phyloP scores from a whole-genome alignment of 2,797 vertebrate species.

The Acanthurus tractus region DNA sequence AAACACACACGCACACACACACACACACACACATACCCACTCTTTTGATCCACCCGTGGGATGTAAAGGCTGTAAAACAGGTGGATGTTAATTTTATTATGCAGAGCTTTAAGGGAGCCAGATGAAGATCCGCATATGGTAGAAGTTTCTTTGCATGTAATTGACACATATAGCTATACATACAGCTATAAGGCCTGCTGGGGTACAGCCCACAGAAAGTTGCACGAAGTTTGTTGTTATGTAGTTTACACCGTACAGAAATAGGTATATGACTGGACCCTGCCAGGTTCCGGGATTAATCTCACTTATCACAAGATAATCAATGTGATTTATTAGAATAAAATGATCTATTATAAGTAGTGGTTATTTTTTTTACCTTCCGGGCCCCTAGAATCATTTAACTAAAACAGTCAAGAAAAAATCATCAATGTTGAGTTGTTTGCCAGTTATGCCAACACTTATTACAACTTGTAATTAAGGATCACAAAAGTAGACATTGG shows the following conservation, averaged over 20 bases:
- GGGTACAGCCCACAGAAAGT: neutral
- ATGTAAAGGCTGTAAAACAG: conserved; percentile 45
- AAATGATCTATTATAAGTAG: neutral
- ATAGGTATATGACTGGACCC: neutral
- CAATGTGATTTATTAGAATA: neutral
- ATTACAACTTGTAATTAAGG: neutral
- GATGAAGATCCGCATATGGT: conserved; percentile 16
- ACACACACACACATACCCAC: conserved; percentile 20
- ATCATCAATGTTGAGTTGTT: neutral
- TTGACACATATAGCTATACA: conserved; percentile 20
- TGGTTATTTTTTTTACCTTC: too few species aligned
- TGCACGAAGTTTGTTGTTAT: neutral
- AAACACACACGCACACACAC: conserved; percentile 17
- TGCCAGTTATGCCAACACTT: neutral
- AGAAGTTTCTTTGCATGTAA: conserved; percentile 20
- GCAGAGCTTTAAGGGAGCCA: conserved; percentile 30
- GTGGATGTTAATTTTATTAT: conserved; percentile 59
- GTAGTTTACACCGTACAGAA: neutral
- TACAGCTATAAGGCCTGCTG: conserved; percentile 2
- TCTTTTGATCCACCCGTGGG: conserved; percentile 42
- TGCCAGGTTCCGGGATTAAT: neutral
- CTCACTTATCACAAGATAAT: neutral
- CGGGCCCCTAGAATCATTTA: neutral
- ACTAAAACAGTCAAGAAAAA: neutral
- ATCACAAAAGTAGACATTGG: neutral